Conservation (phyloP, 2,888 invertebrate genomes). For the Hirudinaria manillensis region DNA sequence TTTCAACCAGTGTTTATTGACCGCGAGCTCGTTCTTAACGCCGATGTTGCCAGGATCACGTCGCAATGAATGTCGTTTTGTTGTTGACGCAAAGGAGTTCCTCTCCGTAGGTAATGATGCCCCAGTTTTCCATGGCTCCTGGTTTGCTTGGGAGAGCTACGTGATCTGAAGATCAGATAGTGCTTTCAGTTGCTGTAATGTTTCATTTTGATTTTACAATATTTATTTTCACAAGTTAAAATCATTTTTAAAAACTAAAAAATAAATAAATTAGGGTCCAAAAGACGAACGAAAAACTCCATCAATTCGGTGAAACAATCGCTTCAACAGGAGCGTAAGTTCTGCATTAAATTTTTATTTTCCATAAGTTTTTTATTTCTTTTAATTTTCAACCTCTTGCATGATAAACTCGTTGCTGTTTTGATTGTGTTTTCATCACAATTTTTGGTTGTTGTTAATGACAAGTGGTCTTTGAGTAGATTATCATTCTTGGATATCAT, state of each 20-base stretch:
- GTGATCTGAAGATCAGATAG: constrained; percentile 31
- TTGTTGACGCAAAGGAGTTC: constrained; percentile 22
- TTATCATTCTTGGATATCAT: too few relatives aligned
- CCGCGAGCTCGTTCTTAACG: too few relatives aligned
- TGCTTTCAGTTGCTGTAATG: not conserved
- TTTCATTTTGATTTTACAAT: not conserved
- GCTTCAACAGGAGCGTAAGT: constrained; percentile 26
- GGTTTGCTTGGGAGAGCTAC: constrained; percentile 34
- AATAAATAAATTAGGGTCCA: constrained; percentile 27
- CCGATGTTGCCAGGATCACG: too few relatives aligned
- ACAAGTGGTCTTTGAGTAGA: too few relatives aligned
- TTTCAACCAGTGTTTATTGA: too few relatives aligned
- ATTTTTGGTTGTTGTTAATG: too few relatives aligned
- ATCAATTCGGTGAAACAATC: constrained; percentile 25
- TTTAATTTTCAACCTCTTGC: too few relatives aligned
- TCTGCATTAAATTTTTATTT: not conserved
- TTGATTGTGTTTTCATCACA: too few relatives aligned
- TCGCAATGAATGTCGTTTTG: not conserved
- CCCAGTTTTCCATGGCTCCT: constrained; percentile 39
- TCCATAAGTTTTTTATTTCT: not conserved
- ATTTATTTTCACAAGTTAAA: not conserved
- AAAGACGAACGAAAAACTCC: constrained; percentile 29
- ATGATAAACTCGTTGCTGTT: too few relatives aligned
- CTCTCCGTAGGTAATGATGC: constrained; percentile 35
- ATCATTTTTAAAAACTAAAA: too few relatives aligned